Conservation (phyloP, 1,140 invertebrate genomes). For the Euwallacea fornicatus region DNA sequence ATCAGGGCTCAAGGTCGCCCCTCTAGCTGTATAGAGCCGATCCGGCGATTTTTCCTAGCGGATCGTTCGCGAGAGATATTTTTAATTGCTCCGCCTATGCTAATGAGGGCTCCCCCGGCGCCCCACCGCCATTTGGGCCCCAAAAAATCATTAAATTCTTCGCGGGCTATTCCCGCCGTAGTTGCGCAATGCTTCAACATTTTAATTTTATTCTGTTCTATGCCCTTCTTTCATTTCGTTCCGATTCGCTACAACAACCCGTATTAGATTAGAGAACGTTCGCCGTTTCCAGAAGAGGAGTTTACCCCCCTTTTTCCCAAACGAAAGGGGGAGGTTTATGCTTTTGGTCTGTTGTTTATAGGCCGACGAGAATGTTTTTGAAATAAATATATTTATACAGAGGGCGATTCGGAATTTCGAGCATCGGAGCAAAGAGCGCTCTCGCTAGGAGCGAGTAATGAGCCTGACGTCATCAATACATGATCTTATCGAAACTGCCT, state of each 20-base stretch:
- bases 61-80: constrained; percentile 29
- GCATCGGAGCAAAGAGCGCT: too few relatives aligned
- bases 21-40: background rate
- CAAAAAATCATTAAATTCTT: constrained; percentile 56
- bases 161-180: constrained; percentile 44
- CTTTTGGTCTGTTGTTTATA: too few relatives aligned
- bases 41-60: constrained; percentile 28
- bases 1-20: constrained; percentile 27
- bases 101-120: constrained; percentile 47
- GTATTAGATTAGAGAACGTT: constrained; percentile 8
- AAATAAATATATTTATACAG: too few relatives aligned
- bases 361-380: too few relatives aligned
- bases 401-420: too few relatives aligned
- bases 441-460: too few relatives aligned
- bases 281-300: background rate
- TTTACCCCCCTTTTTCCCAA: too few relatives aligned
- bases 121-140: constrained; percentile 41
- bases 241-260: constrained; percentile 37
- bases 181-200: constrained; percentile 52
- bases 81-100: constrained; percentile 47
- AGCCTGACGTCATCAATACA: too few relatives aligned
- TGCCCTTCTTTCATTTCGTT: constrained; percentile 41
- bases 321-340: too few relatives aligned
- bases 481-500: too few relatives aligned
- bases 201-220: constrained; percentile 49